A percentile compares a stretch with the other conserved stretches of the same genome.
Evolutionary conservation across 2,797 vertebrate species (phyloP).

Genomic region (Bryconaethiops microstoma): DNA sequence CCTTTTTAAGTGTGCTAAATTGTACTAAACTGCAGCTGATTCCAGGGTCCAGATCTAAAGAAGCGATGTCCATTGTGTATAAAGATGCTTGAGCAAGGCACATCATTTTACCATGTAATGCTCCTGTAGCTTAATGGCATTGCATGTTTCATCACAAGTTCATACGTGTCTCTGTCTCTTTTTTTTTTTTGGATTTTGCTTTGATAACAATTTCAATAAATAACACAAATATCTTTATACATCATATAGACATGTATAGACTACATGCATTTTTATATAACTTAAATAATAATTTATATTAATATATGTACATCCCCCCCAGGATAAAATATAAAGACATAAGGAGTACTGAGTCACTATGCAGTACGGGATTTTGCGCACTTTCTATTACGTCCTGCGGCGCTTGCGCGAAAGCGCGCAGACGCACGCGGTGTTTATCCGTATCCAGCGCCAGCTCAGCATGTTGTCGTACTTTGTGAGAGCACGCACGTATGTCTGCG

Average conservation of each 20-base stretch:
- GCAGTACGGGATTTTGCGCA: conserved; percentile 10
- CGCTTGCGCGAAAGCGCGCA: conserved; percentile 94
- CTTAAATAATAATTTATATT: conserved; percentile 99
- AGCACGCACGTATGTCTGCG: conserved; percentile 92
- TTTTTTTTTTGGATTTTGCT: conserved; percentile 64
- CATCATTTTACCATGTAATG: conserved; percentile 81
- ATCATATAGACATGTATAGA: conserved; percentile 98
- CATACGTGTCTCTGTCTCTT: conserved; percentile 62
- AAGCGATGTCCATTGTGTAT: conserved; percentile 57
- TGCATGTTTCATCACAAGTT: conserved; percentile 65
- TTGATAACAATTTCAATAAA: conserved; percentile 93
- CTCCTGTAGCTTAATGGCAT: conserved; percentile 70
- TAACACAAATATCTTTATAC: conserved; percentile 96
- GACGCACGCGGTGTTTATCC: conserved; percentile 97
- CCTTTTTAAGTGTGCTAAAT: background rate
- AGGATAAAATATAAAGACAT: conserved; percentile 56
- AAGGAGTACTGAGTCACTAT: conserved; percentile 25
- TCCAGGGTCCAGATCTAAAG: conserved; percentile 41
- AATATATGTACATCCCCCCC: conserved; percentile 65
- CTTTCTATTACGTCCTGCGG: conserved; percentile 81
- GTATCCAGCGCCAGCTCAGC: conserved; percentile 94
- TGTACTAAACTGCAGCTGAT: conserved; percentile 46
- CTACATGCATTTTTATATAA: conserved; percentile 99
- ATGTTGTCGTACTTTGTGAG: conserved; percentile 84
- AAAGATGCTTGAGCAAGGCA: conserved; percentile 83